phyloP scores from a whole-genome alignment of 2,888 invertebrate genomes.

The Drosophila neonasuta region DNA sequence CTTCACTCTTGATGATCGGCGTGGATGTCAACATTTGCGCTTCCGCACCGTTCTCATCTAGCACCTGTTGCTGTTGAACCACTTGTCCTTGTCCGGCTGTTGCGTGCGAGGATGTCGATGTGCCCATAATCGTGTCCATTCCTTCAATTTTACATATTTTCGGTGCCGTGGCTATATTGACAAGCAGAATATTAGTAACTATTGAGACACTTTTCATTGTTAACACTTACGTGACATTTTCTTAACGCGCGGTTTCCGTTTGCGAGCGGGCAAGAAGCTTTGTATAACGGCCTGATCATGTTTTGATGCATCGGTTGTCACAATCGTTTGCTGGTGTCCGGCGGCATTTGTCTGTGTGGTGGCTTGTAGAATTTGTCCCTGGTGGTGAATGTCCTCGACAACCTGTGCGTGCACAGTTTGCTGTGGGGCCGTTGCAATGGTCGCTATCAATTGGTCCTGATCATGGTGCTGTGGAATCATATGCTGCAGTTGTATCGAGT shows the following conservation, averaged over 20 bases:
- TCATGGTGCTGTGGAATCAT: slow-evolving; percentile 83
- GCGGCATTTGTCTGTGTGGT: slow-evolving; percentile 76
- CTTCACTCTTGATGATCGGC: slow-evolving; percentile 80
- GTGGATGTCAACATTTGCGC: slow-evolving; percentile 74
- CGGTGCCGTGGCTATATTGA: slow-evolving; percentile 73
- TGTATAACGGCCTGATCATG: slow-evolving; percentile 81
- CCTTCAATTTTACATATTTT: slow-evolving; percentile 81
- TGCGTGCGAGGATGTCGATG: slow-evolving; percentile 77
- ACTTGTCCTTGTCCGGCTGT: slow-evolving; percentile 54
- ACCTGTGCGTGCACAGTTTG: slow-evolving; percentile 82
- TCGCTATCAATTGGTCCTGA: slow-evolving; percentile 82
- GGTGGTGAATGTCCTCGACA: slow-evolving; percentile 82
- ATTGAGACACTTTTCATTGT: not conserved
- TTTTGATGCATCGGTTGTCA: slow-evolving; percentile 80
- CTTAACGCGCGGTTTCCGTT: slow-evolving; percentile 84
- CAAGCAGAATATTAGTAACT: not conserved
- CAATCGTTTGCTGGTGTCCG: slow-evolving; percentile 80
- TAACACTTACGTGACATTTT: slow-evolving; percentile 80
- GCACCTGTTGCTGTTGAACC: slow-evolving; percentile 68
- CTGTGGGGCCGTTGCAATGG: slow-evolving; percentile 81
- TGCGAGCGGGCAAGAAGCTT: slow-evolving; percentile 83
- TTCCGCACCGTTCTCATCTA: slow-evolving; percentile 76
- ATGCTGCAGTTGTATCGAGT: slow-evolving; percentile 82
- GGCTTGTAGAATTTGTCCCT: slow-evolving; percentile 80
- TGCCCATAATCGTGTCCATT: slow-evolving; percentile 81